These are phyloP conservation scores for Caiman crocodilus DNA, from an alignment of 2,797 vertebrate genomes.

Conservation along the genomic window DNA sequence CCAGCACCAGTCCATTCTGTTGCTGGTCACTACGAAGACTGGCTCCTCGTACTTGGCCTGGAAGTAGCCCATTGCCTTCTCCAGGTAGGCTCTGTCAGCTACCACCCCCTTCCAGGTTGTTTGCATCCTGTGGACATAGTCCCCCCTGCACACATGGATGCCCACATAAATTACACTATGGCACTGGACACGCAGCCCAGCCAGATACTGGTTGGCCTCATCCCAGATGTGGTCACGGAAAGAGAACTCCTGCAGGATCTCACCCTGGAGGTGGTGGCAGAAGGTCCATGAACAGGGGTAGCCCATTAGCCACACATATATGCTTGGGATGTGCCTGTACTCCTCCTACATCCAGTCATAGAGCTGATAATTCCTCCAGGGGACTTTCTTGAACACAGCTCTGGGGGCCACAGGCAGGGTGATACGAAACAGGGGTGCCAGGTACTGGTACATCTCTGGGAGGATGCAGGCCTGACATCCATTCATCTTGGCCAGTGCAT, in stretches of 20 bases:
- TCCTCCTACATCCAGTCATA: conserved; percentile 75
- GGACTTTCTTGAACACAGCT: neutral
- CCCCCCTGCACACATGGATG: conserved; percentile 66
- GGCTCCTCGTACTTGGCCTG: conserved; percentile 37
- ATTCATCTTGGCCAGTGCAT: conserved; percentile 68
- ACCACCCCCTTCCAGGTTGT: conserved; percentile 62
- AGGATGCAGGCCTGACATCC: conserved; percentile 61
- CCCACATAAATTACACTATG: conserved; percentile 63
- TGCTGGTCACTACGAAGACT: conserved; percentile 72
- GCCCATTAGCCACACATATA: conserved; percentile 5
- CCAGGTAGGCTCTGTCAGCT: conserved; percentile 53
- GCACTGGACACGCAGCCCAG: neutral
- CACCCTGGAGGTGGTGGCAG: conserved; percentile 63
- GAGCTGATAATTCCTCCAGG: conserved; percentile 33
- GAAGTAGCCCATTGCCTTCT: conserved; percentile 71
- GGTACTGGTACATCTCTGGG: conserved; percentile 31
- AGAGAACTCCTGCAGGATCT: conserved; percentile 65
- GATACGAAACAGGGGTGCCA: conserved; percentile 61
- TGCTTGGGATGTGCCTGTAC: conserved; percentile 31
- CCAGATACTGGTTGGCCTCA: conserved; percentile 35
- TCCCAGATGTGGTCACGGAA: conserved; percentile 52
- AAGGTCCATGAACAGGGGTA: conserved; percentile 78
- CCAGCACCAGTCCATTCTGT: conserved; percentile 70
- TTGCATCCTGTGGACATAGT: conserved; percentile 69
- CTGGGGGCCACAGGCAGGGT: conserved; percentile 39